A percentile compares a stretch with the other conserved stretches of the same genome.
Evolutionary conservation across 2,888 invertebrate genomes (phyloP).

Genomic region (Athalia circularis): DNA sequence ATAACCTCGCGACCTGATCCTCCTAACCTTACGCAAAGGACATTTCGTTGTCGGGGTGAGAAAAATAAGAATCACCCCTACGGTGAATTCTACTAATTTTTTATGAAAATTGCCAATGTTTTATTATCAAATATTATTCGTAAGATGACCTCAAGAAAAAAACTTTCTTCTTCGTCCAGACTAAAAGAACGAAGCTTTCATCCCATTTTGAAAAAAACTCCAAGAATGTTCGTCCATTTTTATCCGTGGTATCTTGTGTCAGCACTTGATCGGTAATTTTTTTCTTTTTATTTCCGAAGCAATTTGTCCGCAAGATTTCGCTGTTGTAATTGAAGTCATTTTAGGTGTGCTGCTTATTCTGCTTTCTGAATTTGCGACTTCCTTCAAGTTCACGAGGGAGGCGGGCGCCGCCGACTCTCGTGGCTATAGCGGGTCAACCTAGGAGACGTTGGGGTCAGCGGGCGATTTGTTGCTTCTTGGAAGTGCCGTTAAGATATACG

Average conservation of each 20-base stretch:
- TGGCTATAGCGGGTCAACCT: slow-evolving; percentile 31
- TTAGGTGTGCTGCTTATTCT: neutral
- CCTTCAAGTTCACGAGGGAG: slow-evolving; percentile 10
- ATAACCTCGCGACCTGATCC: slow-evolving; percentile 10
- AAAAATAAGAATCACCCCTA: no score
- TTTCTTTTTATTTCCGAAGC: neutral
- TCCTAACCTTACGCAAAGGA: neutral
- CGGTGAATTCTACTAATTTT: no score
- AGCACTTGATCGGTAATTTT: no score
- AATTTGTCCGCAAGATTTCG: slow-evolving; percentile 9
- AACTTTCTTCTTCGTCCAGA: no score
- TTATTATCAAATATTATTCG: no score
- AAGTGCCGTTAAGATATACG: slow-evolving; percentile 39
- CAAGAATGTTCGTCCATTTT: neutral
- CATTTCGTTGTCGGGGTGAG: no score
- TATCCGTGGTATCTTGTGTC: no score
- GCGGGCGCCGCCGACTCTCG: slow-evolving; percentile 7
- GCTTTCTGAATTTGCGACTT: slow-evolving; percentile 19
- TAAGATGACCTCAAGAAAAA: no score
- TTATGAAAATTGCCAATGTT: no score
- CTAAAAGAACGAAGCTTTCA: no score
- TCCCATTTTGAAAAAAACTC: no score
- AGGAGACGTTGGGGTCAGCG: slow-evolving; percentile 30
- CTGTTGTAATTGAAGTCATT: neutral
- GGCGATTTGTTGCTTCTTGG: slow-evolving; percentile 42